Evolutionary conservation across 2,888 invertebrate genomes (phyloP).

Genomic region (Platynereis dumerilii): DNA sequence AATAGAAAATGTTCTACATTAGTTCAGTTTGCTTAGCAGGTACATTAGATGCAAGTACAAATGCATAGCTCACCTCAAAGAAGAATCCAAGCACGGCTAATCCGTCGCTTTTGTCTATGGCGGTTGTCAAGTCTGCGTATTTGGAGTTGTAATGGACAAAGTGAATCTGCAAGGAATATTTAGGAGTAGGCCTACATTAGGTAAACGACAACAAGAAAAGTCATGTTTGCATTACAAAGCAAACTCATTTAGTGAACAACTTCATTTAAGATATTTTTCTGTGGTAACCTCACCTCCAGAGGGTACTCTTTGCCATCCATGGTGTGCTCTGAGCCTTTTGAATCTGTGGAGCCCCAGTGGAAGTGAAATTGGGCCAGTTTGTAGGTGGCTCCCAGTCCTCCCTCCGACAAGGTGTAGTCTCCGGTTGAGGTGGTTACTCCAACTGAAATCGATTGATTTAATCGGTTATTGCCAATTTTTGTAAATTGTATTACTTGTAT

Average conservation of each 20-base stretch:
- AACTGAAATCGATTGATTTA: no score
- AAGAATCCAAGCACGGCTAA: slow-evolving; percentile 5
- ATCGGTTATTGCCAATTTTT: no score
- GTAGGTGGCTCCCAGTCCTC: slow-evolving; percentile 6
- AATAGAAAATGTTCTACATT: no score
- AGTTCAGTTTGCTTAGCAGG: no score
- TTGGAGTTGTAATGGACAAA: slow-evolving; percentile 1
- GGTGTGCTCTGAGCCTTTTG: slow-evolving; percentile 4
- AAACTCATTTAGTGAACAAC: no score
- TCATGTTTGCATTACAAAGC: no score
- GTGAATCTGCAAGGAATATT: neutral
- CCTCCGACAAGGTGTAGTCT: neutral
- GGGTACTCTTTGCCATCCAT: neutral
- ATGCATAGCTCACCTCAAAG: neutral
- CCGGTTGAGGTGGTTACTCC: neutral
- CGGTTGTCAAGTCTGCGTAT: neutral
- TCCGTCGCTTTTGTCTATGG: neutral
- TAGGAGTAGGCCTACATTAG: no score
- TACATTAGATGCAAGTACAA: no score
- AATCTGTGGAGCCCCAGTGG: slow-evolving; percentile 1
- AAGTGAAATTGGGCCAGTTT: slow-evolving; percentile 2
- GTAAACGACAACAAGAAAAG: no score
- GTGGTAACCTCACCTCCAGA: neutral
- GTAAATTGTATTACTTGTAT: no score
- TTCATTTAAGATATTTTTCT: no score